Percentiles rank a stretch among this genome's conserved stretches.
phyloP scores from a whole-genome alignment of 1,140 invertebrate genomes.

The Potamilus streckersoni region DNA sequence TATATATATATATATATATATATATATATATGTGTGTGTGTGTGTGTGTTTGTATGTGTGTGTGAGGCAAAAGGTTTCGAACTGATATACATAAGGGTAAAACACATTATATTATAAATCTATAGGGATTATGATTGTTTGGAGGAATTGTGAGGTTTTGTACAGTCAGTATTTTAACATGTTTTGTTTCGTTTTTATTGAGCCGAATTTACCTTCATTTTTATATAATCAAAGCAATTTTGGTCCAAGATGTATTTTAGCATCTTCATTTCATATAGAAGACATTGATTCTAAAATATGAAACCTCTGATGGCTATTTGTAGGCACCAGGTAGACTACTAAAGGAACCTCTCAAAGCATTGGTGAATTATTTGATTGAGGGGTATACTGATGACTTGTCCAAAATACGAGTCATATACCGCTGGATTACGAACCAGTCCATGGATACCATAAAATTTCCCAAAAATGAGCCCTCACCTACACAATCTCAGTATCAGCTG shows the following conservation, averaged over 20 bases:
- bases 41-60: no score
- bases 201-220: neutral
- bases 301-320: neutral
- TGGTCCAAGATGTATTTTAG: neutral
- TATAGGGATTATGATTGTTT: neutral
- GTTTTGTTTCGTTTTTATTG: neutral
- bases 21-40: neutral
- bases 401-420: conserved; percentile 32
- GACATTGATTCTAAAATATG: neutral
- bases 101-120: no score
- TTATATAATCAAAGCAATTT: neutral
- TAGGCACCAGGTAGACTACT: conserved; percentile 17
- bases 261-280: neutral
- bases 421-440: conserved; percentile 32
- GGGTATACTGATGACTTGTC: conserved; percentile 28
- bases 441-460: conserved; percentile 5
- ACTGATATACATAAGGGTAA: no score
- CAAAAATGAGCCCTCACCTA: conserved; percentile 3
- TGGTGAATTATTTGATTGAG: conserved; percentile 28
- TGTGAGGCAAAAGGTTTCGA: no score
- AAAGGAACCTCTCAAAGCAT: conserved; percentile 7
- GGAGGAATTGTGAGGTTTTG: neutral
- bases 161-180: neutral
- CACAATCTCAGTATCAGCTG: conserved; percentile 30
- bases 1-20: neutral